Conservation (phyloP, 2,113 vertebrate species). For the Sturnus vulgaris region DNA sequence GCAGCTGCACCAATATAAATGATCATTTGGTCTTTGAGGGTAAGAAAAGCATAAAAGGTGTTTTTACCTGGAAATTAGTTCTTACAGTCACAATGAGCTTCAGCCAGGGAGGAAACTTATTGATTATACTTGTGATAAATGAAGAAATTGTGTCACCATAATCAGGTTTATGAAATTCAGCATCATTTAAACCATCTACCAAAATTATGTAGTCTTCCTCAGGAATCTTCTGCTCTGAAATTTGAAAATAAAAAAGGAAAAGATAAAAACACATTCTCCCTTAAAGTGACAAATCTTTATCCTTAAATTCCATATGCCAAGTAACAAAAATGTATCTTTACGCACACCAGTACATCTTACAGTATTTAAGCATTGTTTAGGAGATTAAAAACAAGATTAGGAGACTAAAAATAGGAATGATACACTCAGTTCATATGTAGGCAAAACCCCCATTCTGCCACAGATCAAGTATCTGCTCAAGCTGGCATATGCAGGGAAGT, state of each 20-base stretch:
- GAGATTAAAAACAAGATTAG: neutral
- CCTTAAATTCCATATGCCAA: neutral
- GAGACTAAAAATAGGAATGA: neutral
- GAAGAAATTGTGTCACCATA: conserved; percentile 96
- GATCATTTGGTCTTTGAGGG: neutral
- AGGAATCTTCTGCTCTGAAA: conserved; percentile 89
- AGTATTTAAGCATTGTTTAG: neutral
- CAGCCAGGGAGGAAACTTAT: conserved; percentile 91
- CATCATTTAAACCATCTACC: conserved; percentile 95
- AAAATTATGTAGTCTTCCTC: conserved; percentile 95
- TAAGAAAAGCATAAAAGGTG: neutral
- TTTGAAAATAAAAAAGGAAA: neutral
- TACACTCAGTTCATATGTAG: neutral
- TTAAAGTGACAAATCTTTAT: neutral
- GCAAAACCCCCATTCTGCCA: neutral
- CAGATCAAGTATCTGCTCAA: neutral
- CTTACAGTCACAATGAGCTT: conserved; percentile 94
- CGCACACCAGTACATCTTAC: neutral
- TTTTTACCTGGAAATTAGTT: conserved; percentile 88
- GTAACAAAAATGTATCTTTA: neutral
- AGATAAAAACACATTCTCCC: neutral
- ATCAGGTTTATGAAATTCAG: conserved; percentile 98
- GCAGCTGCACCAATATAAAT: neutral
- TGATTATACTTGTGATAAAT: conserved; percentile 89
- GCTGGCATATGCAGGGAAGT: neutral